Base-by-base conservation (phyloP, 2,888 invertebrate genomes). In the Chaitophorus viminalis region DNA sequence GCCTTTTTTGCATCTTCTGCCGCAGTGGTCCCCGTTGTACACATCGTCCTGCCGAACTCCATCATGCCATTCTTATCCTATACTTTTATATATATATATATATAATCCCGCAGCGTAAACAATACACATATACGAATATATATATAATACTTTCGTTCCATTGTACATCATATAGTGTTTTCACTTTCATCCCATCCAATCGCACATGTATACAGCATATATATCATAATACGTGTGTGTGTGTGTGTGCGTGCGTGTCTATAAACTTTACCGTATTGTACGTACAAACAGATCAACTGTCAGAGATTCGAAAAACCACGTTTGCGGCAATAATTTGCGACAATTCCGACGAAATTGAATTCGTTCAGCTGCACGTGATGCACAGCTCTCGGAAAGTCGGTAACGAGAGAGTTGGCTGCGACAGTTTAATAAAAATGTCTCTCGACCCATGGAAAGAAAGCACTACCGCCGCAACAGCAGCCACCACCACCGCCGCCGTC, bases 281-380 rank as follows among this genome's bases (percentile, higher is more conserved):
- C n/a, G 6, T 68, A 31, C 3, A 52, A 91, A 88, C 92, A 94
- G 95, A 93, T 72, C 98, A 98, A 93, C 92, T 98, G 29, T 92
- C 92, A 0, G 96, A 97, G 91, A 94, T 99, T 85, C 94, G 96
- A 25, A 95, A 94, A 91, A 95, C 95, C 0, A 94, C 94, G 0
- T 91, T 97, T 25, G 95, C 96, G 0, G 93, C 93, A 60, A 92
- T 97, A 29, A 95, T 97, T 88, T 97, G 97, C 91, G 94, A 95
- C 60, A 96, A 95, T 91, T 94, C 96, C 0, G 95, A 94, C 89
- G 91, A 93, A 2, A 93, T 96, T 6, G 92, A 93, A 70, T 91
- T 92, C 31, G 93, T 94, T 0, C 96, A 95, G 90, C 93, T 93
- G 8, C 92, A 93, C 89, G 95, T 95, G 46, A 96, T 96, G 96